These are phyloP conservation scores for Lateolabrax maculatus DNA, from an alignment of 2,797 vertebrate genomes.

Conservation along the genomic window DNA sequence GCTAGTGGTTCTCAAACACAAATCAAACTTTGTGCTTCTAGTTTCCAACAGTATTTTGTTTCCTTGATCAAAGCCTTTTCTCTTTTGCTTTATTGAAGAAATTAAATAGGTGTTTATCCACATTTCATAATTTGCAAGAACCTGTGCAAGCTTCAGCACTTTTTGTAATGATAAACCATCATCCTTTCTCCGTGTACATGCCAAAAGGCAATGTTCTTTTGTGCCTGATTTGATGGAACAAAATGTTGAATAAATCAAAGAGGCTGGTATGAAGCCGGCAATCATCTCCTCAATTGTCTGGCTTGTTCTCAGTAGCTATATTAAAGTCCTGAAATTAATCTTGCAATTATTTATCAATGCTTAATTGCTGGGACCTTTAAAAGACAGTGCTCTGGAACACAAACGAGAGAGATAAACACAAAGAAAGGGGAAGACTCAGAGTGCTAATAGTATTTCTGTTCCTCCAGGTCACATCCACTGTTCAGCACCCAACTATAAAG, in stretches of 20 bases:
- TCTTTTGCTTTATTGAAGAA: not conserved
- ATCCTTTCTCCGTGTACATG: not conserved
- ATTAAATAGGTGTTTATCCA: not conserved
- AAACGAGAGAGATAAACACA: not conserved
- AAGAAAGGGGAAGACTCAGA: not conserved
- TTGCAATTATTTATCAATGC: not conserved
- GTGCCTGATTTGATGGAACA: not conserved
- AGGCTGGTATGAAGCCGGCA: not conserved
- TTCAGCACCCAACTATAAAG: conserved; percentile 78
- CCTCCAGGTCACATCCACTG: conserved; percentile 79
- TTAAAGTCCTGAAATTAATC: not conserved
- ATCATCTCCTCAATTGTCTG: not conserved
- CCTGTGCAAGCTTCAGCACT: not conserved
- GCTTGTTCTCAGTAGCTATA: not conserved
- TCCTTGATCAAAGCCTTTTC: not conserved
- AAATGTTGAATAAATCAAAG: not conserved
- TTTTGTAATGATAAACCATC: not conserved
- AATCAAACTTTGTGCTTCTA: no score
- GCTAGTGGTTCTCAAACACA: not conserved
- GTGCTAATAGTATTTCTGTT: conserved; percentile 21
- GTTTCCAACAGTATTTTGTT: not conserved
- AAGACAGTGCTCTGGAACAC: not conserved
- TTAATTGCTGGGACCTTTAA: not conserved
- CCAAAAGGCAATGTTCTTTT: not conserved
- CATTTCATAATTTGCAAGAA: not conserved